Conservation (phyloP, 2,113 vertebrate species). For the Calonectris borealis region DNA sequence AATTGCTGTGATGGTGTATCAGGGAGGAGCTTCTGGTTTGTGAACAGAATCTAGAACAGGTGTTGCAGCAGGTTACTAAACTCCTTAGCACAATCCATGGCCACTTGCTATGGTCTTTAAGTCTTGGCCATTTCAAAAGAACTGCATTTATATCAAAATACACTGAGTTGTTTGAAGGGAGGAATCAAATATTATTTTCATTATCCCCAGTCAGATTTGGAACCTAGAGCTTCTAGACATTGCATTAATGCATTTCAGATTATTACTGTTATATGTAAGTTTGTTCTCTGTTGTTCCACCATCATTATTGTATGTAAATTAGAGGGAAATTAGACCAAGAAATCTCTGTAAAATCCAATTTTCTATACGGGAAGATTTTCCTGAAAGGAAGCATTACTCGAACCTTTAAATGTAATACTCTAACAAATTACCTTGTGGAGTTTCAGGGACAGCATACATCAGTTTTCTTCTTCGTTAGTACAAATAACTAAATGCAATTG, state of each 20-base stretch:
- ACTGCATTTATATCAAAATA: neutral
- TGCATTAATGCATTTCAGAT: neutral
- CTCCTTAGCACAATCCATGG: neutral
- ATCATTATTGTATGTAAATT: neutral
- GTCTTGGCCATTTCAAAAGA: neutral
- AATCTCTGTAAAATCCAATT: neutral
- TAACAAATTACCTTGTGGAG: neutral
- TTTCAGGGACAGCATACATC: neutral
- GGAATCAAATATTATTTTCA: neutral
- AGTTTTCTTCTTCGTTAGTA: neutral
- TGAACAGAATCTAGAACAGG: neutral
- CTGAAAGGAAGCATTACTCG: neutral
- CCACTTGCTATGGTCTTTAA: neutral
- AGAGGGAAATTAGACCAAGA: neutral
- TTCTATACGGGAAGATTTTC: neutral
- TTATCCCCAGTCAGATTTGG: neutral
- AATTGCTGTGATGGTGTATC: neutral
- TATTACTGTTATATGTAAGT: neutral
- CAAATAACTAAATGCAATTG: neutral
- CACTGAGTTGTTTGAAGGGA: neutral
- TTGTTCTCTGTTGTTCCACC: neutral
- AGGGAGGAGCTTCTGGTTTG: neutral
- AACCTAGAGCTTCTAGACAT: neutral
- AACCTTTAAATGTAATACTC: neutral
- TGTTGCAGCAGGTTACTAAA: neutral